A percentile compares a stretch with the other conserved stretches of the same genome.
Evolutionary conservation across 2,113 vertebrate species (phyloP).

Genomic region (Pollimyrus isidori): DNA sequence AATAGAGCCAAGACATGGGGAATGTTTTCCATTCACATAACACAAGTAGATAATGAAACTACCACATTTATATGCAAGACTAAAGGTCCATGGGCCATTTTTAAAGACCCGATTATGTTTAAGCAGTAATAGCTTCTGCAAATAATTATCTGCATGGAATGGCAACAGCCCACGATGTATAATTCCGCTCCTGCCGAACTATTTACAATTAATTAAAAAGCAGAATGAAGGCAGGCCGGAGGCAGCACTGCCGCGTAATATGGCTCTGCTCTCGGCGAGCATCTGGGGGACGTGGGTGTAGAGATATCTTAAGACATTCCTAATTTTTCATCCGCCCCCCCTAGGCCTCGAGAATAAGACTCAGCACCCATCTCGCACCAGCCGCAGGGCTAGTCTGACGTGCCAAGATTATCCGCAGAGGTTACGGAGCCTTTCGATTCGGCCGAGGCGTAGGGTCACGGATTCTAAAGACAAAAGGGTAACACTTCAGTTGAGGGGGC

Average conservation of each 20-base stretch:
- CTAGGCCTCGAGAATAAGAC: not conserved
- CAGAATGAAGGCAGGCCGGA: not conserved
- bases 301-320: not conserved
- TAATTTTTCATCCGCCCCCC: not conserved
- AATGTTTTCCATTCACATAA: not conserved
- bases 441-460: not conserved
- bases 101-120: not conserved
- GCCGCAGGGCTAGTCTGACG: not conserved
- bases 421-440: not conserved
- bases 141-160: not conserved
- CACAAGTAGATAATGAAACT: not conserved
- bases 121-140: not conserved
- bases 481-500: too few relatives aligned
- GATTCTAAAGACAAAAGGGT: not conserved
- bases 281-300: not conserved
- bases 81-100: not conserved
- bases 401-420: not conserved
- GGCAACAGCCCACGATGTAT: not conserved
- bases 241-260: not conserved
- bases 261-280: not conserved
- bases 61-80: not conserved
- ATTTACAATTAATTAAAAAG: not conserved
- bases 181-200: not conserved
- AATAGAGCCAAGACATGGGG: slow-evolving; percentile 4
- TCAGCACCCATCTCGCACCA: not conserved